Conservation (phyloP, 2,113 vertebrate species). For the Callaeas wilsoni region DNA sequence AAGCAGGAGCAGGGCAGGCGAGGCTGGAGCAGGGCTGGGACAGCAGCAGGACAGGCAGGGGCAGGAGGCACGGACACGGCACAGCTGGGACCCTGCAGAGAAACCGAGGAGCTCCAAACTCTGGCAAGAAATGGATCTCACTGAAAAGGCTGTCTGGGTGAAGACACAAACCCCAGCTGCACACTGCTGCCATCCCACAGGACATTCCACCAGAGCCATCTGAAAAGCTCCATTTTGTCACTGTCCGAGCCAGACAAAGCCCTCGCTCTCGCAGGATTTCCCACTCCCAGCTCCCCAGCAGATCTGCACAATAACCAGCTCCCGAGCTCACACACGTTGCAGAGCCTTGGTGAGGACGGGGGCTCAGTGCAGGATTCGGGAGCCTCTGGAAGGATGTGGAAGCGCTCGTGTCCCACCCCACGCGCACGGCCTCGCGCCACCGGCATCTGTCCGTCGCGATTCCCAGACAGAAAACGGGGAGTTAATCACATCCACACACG, state of each 20-base stretch:
- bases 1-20: not conserved
- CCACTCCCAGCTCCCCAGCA: not conserved
- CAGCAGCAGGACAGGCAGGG: not conserved
- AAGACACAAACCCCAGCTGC: not conserved
- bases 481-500: not conserved
- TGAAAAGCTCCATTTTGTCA: fast-evolving
- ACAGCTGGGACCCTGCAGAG: not conserved
- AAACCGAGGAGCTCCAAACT: not conserved
- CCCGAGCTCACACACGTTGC: not conserved
- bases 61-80: not conserved
- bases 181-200: not conserved
- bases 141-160: not conserved
- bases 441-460: fast-evolving
- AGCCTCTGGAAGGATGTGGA: fast-evolving
- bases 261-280: not conserved
- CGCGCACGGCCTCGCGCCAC: fast-evolving
- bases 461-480: not conserved
- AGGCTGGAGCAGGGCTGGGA: not conserved
- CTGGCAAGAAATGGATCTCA: not conserved
- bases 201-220: not conserved
- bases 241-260: not conserved
- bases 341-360: not conserved
- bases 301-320: not conserved
- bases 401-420: fast-evolving
- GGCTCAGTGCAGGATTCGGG: fast-evolving